Percentiles rank a stretch among this genome's conserved stretches.
These are phyloP conservation scores for Nannobrachium achirus DNA, from an alignment of 2,113 vertebrate species.

Conservation along the genomic window DNA sequence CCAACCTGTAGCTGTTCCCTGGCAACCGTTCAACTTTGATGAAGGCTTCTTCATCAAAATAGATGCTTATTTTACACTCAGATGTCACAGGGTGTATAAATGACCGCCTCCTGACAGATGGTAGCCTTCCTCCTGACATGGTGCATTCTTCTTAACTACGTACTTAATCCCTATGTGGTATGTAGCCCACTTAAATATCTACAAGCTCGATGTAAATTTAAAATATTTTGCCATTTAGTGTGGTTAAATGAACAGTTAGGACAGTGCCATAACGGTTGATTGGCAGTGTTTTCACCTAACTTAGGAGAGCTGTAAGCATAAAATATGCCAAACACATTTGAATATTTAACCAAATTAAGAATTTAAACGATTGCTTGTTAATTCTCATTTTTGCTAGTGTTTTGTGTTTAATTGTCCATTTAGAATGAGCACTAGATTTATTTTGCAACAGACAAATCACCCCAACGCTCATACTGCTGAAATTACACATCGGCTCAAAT, in stretches of 20 bases:
- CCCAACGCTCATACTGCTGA: neutral
- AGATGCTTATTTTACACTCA: conserved; percentile 13
- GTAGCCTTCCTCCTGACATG: neutral
- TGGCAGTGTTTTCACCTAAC: no score
- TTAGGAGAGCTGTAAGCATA: no score
- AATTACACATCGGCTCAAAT: neutral
- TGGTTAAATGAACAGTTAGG: no score
- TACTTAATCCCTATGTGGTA: neutral
- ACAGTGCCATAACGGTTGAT: no score
- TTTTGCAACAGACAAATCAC: neutral
- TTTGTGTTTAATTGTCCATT: neutral
- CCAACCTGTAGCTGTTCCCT: conserved; percentile 46
- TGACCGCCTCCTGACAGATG: conserved; percentile 8
- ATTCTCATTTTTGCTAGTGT: neutral
- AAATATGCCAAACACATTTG: no score
- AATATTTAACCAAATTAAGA: no score
- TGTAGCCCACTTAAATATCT: neutral
- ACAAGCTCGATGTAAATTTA: no score
- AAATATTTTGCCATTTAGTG: no score
- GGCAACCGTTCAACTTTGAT: conserved; percentile 12
- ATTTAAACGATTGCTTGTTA: neutral
- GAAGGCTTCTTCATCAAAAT: conserved; percentile 21
- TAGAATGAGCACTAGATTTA: neutral
- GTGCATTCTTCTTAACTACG: neutral
- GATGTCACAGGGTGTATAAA: conserved; percentile 16